Conservation (phyloP, 2,113 vertebrate species). For the Pomatostomus ruficeps region DNA sequence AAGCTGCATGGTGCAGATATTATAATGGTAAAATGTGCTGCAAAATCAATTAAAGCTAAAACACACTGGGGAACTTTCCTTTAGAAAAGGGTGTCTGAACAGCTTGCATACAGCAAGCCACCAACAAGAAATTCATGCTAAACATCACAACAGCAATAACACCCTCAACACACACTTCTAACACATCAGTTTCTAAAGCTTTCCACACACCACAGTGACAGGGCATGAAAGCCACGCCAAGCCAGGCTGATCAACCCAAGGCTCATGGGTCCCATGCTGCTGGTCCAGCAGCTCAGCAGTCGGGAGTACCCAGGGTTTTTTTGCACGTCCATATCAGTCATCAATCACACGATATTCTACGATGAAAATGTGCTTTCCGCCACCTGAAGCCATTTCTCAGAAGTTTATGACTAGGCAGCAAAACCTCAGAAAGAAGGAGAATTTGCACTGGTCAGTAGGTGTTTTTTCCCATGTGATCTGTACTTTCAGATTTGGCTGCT, state of each 20-base stretch:
- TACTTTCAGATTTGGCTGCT: neutral
- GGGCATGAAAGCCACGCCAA: accelerated
- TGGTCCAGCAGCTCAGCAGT: neutral
- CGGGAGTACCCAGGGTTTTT: accelerated
- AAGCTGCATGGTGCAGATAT: neutral
- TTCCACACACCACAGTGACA: neutral
- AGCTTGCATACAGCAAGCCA: neutral
- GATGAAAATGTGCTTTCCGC: neutral
- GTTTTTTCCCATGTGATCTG: neutral
- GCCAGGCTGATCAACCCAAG: accelerated
- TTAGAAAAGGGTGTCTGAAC: neutral
- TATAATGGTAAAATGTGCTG: neutral
- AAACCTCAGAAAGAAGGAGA: neutral
- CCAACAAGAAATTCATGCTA: neutral
- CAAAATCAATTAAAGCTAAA: neutral
- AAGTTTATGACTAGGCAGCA: neutral
- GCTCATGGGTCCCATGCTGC: accelerated
- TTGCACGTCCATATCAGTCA: neutral
- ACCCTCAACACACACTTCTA: accelerated
- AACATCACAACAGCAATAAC: neutral
- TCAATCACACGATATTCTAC: neutral
- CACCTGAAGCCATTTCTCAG: neutral
- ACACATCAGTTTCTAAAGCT: neutral
- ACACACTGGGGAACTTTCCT: neutral
- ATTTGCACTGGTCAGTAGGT: neutral